These are phyloP conservation scores for Atractosteus spatula DNA, from an alignment of 2,113 vertebrate genomes.

Conservation along the genomic window DNA sequence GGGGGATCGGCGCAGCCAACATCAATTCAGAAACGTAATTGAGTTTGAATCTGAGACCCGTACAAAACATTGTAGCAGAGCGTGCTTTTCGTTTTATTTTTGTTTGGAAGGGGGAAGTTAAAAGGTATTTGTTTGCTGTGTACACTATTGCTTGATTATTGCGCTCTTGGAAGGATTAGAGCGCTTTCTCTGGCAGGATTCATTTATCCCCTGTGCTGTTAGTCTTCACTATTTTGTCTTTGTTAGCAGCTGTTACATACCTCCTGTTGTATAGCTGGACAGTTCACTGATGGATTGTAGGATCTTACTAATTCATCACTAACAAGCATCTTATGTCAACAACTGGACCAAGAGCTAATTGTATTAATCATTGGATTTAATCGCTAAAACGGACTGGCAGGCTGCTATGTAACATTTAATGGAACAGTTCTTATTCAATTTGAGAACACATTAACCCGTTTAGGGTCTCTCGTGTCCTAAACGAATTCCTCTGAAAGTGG, in stretches of 20 bases:
- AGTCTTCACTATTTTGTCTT: no score
- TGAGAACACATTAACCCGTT: conserved; percentile 28
- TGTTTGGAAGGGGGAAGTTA: no score
- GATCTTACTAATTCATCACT: conserved; percentile 6
- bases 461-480: not conserved
- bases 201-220: conserved; percentile 12
- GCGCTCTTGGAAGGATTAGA: no score
- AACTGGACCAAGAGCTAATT: conserved; percentile 16
- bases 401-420: conserved; percentile 9
- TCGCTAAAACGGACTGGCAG: conserved; percentile 20
- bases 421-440: conserved; percentile 31
- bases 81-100: no score
- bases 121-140: no score
- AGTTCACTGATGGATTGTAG: conserved; percentile 21
- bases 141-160: no score
- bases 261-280: conserved; percentile 12
- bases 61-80: no score
- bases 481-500: not conserved
- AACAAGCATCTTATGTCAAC: not conserved
- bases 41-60: no score
- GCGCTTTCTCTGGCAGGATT: not conserved
- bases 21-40: no score
- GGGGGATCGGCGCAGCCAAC: no score
- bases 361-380: conserved; percentile 17
- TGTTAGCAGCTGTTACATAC: not conserved